Evolutionary conservation across 2,888 invertebrate species (phyloP).

Genomic region (Microdon myrmicae): DNA sequence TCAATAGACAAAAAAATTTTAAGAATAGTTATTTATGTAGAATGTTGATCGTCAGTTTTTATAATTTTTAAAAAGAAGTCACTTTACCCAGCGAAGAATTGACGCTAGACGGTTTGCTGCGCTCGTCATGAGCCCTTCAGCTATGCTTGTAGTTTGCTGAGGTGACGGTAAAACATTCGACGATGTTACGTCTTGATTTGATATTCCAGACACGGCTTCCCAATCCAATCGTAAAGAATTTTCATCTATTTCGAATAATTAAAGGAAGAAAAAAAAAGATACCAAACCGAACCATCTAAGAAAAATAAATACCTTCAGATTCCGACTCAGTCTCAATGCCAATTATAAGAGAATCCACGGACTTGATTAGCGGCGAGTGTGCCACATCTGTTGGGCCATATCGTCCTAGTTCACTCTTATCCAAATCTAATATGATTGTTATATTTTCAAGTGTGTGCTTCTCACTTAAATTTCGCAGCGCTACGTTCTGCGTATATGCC

Average conservation of each 20-base stretch:
- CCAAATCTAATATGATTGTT: slow-evolving; percentile 74
- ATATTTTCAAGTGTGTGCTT: slow-evolving; percentile 79
- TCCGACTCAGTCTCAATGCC: slow-evolving; percentile 74
- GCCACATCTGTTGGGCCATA: slow-evolving; percentile 73
- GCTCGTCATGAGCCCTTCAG: slow-evolving; percentile 81
- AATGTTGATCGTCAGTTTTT: slow-evolving; percentile 8
- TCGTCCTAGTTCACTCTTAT: slow-evolving; percentile 77
- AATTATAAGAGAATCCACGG: slow-evolving; percentile 74
- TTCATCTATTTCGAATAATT: slow-evolving; percentile 58
- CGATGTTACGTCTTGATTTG: slow-evolving; percentile 58
- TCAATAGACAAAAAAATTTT: too few species aligned
- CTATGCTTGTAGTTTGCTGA: slow-evolving; percentile 69
- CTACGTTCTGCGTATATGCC: slow-evolving; percentile 81
- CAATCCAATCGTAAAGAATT: slow-evolving; percentile 83
- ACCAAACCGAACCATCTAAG: background rate
- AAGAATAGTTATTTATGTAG: too few species aligned
- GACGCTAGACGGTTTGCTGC: slow-evolving; percentile 86
- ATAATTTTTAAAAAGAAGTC: slow-evolving; percentile 10
- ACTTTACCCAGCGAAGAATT: slow-evolving; percentile 73
- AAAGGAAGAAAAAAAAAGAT: background rate
- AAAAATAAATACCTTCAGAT: slow-evolving; percentile 72
- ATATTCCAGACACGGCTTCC: slow-evolving; percentile 74
- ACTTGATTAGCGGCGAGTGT: slow-evolving; percentile 63
- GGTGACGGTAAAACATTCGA: slow-evolving; percentile 57
- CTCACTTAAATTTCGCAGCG: slow-evolving; percentile 73